Conservation (phyloP, 1,140 invertebrate species). For the Drosophila nigrodunni region DNA sequence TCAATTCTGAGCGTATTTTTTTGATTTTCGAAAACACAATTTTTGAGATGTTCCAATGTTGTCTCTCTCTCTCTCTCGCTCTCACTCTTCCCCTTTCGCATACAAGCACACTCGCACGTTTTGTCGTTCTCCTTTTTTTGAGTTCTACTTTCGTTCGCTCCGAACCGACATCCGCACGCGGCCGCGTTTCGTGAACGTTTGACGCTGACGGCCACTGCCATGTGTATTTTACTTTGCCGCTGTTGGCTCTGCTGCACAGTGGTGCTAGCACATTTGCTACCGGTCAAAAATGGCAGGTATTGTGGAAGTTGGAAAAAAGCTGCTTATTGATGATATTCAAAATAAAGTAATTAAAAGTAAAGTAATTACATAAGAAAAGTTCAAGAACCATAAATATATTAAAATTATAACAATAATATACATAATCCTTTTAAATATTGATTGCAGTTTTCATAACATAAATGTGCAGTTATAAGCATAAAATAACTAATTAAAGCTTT, state of each 20-base stretch:
- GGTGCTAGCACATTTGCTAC: background rate
- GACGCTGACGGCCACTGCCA: slow-evolving; percentile 59
- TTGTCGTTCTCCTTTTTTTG: slow-evolving; percentile 14
- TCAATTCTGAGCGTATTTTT: slow-evolving; percentile 32
- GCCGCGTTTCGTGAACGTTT: slow-evolving; percentile 77
- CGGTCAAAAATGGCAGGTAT: background rate
- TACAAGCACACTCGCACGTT: background rate
- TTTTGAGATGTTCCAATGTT: slow-evolving; percentile 33
- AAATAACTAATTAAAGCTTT: too few relatives aligned
- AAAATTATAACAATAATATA: too few relatives aligned
- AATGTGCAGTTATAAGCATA: too few relatives aligned
- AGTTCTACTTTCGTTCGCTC: slow-evolving; percentile 35
- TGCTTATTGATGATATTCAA: too few relatives aligned
- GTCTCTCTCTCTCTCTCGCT: too few relatives aligned
- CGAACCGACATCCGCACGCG: slow-evolving; percentile 70
- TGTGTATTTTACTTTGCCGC: slow-evolving; percentile 75
- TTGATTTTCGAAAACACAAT: slow-evolving; percentile 33
- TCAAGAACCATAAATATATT: too few relatives aligned
- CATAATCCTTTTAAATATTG: too few relatives aligned
- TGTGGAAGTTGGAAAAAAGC: too few relatives aligned
- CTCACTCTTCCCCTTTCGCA: too few relatives aligned
- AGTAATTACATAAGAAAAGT: too few relatives aligned
- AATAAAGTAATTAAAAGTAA: too few relatives aligned
- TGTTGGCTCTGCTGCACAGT: slow-evolving; percentile 41
- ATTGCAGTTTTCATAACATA: too few relatives aligned